Conservation (phyloP, 2,113 vertebrate genomes). For the Carlito syrichta region DNA sequence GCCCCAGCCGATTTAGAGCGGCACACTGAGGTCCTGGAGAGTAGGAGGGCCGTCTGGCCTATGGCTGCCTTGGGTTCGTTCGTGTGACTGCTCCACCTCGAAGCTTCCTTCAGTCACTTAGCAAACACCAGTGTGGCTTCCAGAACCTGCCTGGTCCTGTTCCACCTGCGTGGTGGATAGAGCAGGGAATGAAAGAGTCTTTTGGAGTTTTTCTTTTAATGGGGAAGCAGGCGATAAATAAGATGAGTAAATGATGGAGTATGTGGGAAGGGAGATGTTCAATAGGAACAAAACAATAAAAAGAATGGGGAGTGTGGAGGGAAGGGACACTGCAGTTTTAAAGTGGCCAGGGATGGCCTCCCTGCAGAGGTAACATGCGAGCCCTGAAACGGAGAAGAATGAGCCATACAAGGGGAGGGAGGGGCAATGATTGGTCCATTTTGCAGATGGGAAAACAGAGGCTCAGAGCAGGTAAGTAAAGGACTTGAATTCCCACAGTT, state of each 20-base stretch:
- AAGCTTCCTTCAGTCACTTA: neutral
- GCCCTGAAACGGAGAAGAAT: neutral
- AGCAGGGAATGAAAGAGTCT: neutral
- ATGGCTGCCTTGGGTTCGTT: neutral
- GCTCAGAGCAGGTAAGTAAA: neutral
- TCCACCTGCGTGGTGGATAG: neutral
- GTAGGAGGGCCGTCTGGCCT: neutral
- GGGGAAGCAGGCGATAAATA: neutral
- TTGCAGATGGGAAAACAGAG: neutral
- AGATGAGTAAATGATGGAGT: neutral
- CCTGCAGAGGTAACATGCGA: neutral
- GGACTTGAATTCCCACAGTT: neutral
- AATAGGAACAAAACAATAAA: neutral
- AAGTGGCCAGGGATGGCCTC: neutral
- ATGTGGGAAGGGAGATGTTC: neutral
- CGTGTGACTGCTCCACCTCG: no score
- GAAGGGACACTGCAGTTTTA: neutral
- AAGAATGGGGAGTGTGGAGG: neutral
- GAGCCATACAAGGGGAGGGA: rapidly evolving
- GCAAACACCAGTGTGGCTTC: neutral
- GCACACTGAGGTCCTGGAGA: neutral
- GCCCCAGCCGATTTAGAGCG: rapidly evolving
- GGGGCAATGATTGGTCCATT: neutral
- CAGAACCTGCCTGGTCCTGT: neutral
- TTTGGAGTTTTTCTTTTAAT: conserved; percentile 16